Conservation (phyloP, 37 sponge, comb jelly and placozoan species). For the Ianthella basta region DNA sequence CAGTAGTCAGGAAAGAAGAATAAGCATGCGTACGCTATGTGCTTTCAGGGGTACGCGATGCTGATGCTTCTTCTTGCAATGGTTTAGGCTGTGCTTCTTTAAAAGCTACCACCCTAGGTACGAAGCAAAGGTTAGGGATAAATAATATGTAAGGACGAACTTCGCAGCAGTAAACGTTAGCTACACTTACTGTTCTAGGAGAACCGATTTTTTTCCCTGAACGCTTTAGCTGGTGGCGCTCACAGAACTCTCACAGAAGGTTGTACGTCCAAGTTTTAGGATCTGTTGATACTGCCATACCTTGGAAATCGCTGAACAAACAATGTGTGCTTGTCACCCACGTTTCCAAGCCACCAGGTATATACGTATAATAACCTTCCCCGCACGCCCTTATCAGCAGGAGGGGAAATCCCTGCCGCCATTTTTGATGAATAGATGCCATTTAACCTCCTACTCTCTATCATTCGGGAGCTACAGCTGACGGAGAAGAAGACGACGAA, state of each 20-base stretch:
- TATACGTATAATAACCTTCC: neutral
- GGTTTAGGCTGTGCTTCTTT: constrained; percentile 17
- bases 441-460: no score
- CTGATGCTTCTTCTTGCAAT: neutral
- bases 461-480: no score
- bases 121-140: constrained; percentile 17
- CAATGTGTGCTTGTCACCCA: no score
- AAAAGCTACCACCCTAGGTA: constrained; percentile 1
- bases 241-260: constrained; percentile 30
- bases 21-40: neutral
- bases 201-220: neutral
- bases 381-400: neutral
- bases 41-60: constrained; percentile 3
- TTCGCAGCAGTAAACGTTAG: neutral
- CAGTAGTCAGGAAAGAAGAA: constrained; percentile 4
- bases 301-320: neutral
- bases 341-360: neutral
- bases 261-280: constrained; percentile 26
- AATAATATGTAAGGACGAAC: neutral
- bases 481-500: no score
- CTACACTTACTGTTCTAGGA: no score
- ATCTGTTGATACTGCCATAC: constrained; percentile 14
- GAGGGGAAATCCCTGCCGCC: constrained; percentile 9
- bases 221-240: constrained; percentile 19
- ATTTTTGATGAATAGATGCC: constrained; percentile 25